These are phyloP conservation scores for Spodoptera litura DNA, from an alignment of 1,140 invertebrate genomes.

Conservation along the genomic window DNA sequence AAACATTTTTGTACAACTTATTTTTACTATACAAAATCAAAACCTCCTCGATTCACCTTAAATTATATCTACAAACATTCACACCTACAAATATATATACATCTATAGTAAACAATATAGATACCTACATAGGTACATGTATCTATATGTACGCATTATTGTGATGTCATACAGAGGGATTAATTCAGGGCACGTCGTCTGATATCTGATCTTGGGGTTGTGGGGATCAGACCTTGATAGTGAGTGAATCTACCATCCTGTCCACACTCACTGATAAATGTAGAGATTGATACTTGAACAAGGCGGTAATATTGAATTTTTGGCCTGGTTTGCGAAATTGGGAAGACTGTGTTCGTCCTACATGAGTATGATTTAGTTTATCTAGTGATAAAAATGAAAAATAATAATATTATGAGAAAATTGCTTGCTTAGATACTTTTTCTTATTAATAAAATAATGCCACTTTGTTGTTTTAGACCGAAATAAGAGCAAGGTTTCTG, in stretches of 20 bases:
- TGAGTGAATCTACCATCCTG: conserved; percentile 44
- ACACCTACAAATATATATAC: too few species aligned
- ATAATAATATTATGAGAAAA: not conserved
- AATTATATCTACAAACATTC: too few species aligned
- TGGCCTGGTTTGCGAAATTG: not conserved
- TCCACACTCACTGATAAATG: conserved; percentile 3
- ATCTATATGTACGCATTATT: conserved; percentile 63
- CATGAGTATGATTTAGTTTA: not conserved
- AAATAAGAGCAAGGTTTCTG: too few species aligned
- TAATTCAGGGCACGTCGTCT: conserved; percentile 79
- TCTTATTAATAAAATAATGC: too few species aligned
- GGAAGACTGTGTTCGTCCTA: too few species aligned
- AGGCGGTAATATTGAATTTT: conserved; percentile 18
- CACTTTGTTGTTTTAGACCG: too few species aligned
- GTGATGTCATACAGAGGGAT: conserved; percentile 75
- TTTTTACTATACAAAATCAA: too few species aligned
- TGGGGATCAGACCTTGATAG: conserved; percentile 63
- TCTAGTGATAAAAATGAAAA: not conserved
- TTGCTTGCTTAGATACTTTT: too few species aligned
- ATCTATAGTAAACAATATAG: not conserved
- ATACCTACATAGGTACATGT: conserved; percentile 34
- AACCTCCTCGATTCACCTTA: too few species aligned
- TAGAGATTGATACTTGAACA: conserved; percentile 2
- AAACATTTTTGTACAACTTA: too few species aligned
- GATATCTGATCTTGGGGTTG: conserved; percentile 79